phyloP scores from a whole-genome alignment of 1,140 invertebrate species.

The Listronotus bonariensis region DNA sequence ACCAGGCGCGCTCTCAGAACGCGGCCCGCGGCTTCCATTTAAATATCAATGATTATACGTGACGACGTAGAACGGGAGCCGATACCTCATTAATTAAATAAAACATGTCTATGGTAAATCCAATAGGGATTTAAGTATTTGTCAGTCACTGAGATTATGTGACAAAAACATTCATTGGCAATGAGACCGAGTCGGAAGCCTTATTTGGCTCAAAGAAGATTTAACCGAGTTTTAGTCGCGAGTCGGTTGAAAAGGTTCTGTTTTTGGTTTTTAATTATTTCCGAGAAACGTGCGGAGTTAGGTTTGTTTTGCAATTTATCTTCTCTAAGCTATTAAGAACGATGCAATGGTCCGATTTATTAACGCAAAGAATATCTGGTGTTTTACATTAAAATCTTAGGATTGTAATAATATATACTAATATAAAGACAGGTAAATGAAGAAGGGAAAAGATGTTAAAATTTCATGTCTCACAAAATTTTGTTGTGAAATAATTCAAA shows the following conservation, averaged over 20 bases:
- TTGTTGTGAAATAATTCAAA: too few relatives aligned
- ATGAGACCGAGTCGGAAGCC: slow-evolving; percentile 43
- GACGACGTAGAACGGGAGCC: slow-evolving; percentile 42
- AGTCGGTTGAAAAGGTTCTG: slow-evolving; percentile 1
- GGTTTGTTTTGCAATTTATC: not conserved
- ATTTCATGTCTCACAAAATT: too few relatives aligned
- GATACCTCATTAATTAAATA: slow-evolving; percentile 52
- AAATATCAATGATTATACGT: slow-evolving; percentile 50
- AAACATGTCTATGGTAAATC: slow-evolving; percentile 50
- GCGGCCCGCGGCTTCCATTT: slow-evolving; percentile 39
- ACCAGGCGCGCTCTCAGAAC: slow-evolving; percentile 13
- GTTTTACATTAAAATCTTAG: too few relatives aligned
- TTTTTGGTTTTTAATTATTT: slow-evolving; percentile 27
- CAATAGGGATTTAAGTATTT: slow-evolving; percentile 50
- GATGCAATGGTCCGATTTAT: too few relatives aligned
- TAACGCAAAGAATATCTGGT: too few relatives aligned
- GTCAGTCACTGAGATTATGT: slow-evolving; percentile 51
- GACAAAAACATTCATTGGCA: slow-evolving; percentile 49
- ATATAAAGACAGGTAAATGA: too few relatives aligned
- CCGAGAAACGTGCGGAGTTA: slow-evolving; percentile 4
- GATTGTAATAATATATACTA: too few relatives aligned
- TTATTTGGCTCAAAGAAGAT: slow-evolving; percentile 45
- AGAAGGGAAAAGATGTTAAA: too few relatives aligned
- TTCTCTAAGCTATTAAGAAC: too few relatives aligned
- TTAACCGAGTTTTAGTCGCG: slow-evolving; percentile 38